These are phyloP conservation scores for Tragelaphus imberbis DNA, from an alignment of 2,113 vertebrate genomes.

Conservation along the genomic window DNA sequence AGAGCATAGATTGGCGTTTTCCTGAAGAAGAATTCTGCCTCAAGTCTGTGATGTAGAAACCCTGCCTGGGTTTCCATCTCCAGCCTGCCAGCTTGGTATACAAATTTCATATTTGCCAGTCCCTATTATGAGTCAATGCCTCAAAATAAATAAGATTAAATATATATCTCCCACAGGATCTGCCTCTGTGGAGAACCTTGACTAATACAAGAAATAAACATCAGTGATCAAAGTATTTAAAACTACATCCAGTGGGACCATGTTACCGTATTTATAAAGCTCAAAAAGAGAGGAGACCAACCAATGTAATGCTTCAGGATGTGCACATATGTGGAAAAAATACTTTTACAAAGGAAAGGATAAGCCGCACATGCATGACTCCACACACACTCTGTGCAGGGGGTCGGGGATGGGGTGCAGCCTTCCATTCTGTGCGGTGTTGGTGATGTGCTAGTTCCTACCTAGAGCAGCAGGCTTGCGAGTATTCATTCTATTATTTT, in stretches of 20 bases:
- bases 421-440: not conserved
- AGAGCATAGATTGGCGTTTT: not conserved
- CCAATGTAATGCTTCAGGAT: not conserved
- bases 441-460: not conserved
- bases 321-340: not conserved
- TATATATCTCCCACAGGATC: not conserved
- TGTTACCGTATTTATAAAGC: not conserved
- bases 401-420: not conserved
- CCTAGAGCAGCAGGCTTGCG: not conserved
- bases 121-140: not conserved
- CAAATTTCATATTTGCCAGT: not conserved
- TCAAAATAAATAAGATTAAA: not conserved
- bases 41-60: not conserved
- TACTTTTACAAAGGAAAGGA: not conserved
- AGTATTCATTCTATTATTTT: slow-evolving; percentile 20
- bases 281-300: not conserved
- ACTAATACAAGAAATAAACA: not conserved
- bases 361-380: not conserved
- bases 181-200: not conserved
- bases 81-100: not conserved
- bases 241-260: not conserved
- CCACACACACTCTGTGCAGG: rapidly evolving
- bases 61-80: not conserved
- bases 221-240: not conserved
- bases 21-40: not conserved